These are phyloP conservation scores for Columbina picui DNA, from an alignment of 2,113 vertebrate genomes.

Conservation along the genomic window DNA sequence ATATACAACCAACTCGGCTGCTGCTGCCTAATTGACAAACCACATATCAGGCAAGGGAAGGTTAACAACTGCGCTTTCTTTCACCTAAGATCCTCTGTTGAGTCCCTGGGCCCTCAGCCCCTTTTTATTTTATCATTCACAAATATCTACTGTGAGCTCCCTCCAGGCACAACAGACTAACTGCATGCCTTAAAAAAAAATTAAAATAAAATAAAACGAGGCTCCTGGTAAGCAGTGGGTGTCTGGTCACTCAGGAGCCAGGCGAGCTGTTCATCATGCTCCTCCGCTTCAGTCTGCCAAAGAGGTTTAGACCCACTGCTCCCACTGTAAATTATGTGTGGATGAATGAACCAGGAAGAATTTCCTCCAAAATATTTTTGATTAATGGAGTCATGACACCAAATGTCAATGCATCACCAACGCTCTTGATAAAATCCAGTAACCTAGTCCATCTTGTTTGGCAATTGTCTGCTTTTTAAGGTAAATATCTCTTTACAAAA, in stretches of 20 bases:
- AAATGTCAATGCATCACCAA: slow-evolving; percentile 49
- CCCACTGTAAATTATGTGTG: slow-evolving; percentile 47
- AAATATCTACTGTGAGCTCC: slow-evolving; percentile 63
- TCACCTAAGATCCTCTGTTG: slow-evolving; percentile 59
- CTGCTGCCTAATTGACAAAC: slow-evolving; percentile 76
- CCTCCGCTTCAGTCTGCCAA: slow-evolving; percentile 52
- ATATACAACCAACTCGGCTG: slow-evolving; percentile 64
- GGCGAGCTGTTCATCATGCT: slow-evolving; percentile 64
- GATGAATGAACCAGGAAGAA: slow-evolving; percentile 11
- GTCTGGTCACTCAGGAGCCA: slow-evolving; percentile 62
- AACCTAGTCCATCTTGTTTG: neutral
- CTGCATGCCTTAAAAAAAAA: slow-evolving; percentile 20
- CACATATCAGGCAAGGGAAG: slow-evolving; percentile 66
- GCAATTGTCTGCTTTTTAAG: neutral
- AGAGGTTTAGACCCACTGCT: slow-evolving; percentile 52
- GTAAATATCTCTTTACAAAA: neutral
- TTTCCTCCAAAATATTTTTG: slow-evolving; percentile 44
- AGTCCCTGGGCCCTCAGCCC: slow-evolving; percentile 23
- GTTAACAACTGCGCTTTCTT: slow-evolving; percentile 69
- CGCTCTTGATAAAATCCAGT: neutral
- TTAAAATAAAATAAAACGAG: neutral
- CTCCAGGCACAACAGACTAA: slow-evolving; percentile 25
- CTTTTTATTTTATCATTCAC: slow-evolving; percentile 59
- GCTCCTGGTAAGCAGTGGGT: slow-evolving; percentile 29
- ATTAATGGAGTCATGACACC: slow-evolving; percentile 42